Conservation (phyloP, 2,113 vertebrate genomes). For the Cheirogaleus medius region DNA sequence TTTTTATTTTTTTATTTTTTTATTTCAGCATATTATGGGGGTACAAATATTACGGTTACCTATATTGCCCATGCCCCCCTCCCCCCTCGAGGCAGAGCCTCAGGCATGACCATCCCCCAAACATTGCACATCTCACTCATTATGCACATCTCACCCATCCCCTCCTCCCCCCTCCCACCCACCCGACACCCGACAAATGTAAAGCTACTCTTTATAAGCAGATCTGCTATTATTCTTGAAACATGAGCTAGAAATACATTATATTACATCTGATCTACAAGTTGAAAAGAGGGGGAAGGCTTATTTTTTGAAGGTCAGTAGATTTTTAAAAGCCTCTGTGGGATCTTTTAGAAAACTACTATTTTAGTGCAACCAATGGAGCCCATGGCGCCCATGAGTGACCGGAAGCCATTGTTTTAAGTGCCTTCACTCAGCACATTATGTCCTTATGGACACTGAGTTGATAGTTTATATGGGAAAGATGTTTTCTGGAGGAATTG, state of each 20-base stretch:
- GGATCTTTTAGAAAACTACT: conserved; percentile 29
- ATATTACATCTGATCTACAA: neutral
- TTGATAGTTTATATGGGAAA: neutral
- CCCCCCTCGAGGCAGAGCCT: no score
- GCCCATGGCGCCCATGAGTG: neutral
- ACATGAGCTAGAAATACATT: neutral
- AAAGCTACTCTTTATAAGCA: neutral
- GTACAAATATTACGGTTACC: no score
- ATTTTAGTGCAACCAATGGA: neutral
- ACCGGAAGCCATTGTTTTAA: neutral
- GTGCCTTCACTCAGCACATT: neutral
- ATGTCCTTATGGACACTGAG: neutral
- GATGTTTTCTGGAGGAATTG: neutral
- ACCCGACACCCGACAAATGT: no score
- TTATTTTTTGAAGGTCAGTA: conserved; percentile 30
- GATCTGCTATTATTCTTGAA: neutral
- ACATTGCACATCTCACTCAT: no score
- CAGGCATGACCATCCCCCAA: no score
- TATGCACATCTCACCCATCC: no score
- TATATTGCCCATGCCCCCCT: no score
- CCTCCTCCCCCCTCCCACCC: no score
- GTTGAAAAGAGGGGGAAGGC: neutral
- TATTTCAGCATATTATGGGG: no score
- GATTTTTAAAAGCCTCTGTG: conserved; percentile 1
- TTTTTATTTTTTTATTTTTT: no score